Base-by-base conservation (phyloP, 1,140 invertebrate genomes). In the Microplitis mediator region DNA sequence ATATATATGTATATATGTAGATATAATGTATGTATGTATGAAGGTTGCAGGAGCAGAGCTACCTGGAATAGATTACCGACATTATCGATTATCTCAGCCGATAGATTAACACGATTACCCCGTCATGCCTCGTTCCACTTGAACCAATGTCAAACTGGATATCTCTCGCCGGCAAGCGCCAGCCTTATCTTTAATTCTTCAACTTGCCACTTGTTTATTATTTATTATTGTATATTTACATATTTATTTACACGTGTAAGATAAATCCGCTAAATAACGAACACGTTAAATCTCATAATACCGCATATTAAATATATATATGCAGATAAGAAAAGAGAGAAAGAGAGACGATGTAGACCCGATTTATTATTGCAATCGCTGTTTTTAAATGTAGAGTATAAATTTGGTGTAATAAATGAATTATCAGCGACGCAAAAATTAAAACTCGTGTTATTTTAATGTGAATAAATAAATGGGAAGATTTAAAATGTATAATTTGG, bases 21-120 rank as follows among this genome's bases (percentile, higher is more conserved):
- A 13, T 31, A 56, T 51, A 35, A 50, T 51, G 51, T 16, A 72
- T 39, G 51, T n/a, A n/a, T 62, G 54, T 52, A 74, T 70, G 36
- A 54, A 51, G 67, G 50, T 31, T 74, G 35, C 36, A 62, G 68
- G 67, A 70, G 58, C 67, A 62, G 77, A 72, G 76, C 76, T 79
- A 80, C 75, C 73, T 79, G 74, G 75, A 82, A 82, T 75, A 74
- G 75, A 80, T 81, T 75, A 79, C 78, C 78, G 79, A 82, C 79
- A 81, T 81, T 82, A 82, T 81, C 78, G 78, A 81, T 82, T 82
- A 81, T 82, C 79, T 78, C 74, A 54, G 70, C 69, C 77, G 77
- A 81, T 81, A 79, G 79, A 81, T 82, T 82, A 82, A 81, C 79
- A 72, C 75, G 80, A 82, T 82, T 80, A 79, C 79, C 76, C 76